Base-by-base conservation (phyloP, 2,113 vertebrate species). In the Syngnathus floridae region DNA sequence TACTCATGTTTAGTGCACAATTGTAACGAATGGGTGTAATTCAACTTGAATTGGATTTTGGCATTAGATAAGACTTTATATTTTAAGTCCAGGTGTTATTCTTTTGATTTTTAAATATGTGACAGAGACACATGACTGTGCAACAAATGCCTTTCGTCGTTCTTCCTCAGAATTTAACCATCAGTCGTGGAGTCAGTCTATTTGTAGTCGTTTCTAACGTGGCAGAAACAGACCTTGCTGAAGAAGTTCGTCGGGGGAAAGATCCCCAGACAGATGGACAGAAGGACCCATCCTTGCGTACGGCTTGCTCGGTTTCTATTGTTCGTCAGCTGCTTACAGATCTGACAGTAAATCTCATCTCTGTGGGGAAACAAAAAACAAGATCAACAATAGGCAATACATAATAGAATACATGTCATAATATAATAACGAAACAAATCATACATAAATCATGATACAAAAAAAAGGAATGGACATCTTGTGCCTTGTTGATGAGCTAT, bases 311-410 rank as follows among this genome's bases (percentile, higher is more conserved):
- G 87, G 76, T 86, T 93, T 66, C 37, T 87, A 73, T 98, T 98
- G 61, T 88, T 90, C 0, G 88, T 88, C 71, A 99, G 90, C 78
- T 99, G 97, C 84, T 98, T 99, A 84, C 94, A 97, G 87, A 99
- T 96, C 91, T 99, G 97, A 82, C 97, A 98, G 76, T 95, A 98
- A 77, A 99, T 94, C 81, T 98, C 95, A 71, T 98, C 95, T 79
- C 97, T 99, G 77, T 1, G n/a, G 26, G 26, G 26, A 3, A 31
- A 31, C 26, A 31, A 31, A 46, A 48, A 45, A 67, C 26, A 36
- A 22, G 8, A 61, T 21, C 4, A 17, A 1, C 9, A 38, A 38
- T 31, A 31, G 26, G 26, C 2, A 31, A 31, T 31, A 31, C 26
- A 31, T 31, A 3, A 31, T 31, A 31, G 26, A 31, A 31, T 31